A percentile compares a stretch with the other conserved stretches of the same genome.
phyloP scores from a whole-genome alignment of 1,140 invertebrate genomes.

The Drosophila ambigua region DNA sequence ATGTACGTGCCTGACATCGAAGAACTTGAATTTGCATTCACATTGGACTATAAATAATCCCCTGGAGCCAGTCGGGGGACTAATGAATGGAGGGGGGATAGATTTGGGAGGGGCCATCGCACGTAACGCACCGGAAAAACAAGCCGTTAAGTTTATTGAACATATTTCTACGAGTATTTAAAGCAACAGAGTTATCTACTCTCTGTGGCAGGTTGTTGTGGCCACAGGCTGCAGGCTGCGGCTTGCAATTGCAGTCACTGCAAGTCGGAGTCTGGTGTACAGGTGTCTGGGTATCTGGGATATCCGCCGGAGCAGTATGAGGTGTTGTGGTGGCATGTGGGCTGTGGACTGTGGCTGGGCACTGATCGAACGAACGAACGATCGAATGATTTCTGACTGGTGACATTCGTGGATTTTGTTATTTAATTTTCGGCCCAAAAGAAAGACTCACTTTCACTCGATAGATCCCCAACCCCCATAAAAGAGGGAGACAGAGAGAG shows the following conservation, averaged over 20 bases:
- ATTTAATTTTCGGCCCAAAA: constrained; percentile 46
- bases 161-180: constrained; percentile 47
- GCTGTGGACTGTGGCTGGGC: constrained; percentile 18
- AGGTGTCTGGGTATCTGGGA: constrained; percentile 17
- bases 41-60: constrained; percentile 27
- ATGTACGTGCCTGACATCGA: constrained; percentile 58
- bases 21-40: constrained; percentile 66
- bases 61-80: no score
- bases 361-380: constrained; percentile 22
- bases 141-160: constrained; percentile 74
- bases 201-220: not conserved
- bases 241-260: not conserved
- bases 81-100: constrained; percentile 1
- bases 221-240: constrained; percentile 3
- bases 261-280: constrained; percentile 12
- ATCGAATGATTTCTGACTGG: constrained; percentile 8
- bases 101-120: constrained; percentile 25
- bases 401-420: constrained; percentile 57
- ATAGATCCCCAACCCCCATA: not conserved
- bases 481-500: not conserved
- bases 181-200: constrained; percentile 35
- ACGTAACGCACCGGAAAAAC: constrained; percentile 78
- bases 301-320: constrained; percentile 37
- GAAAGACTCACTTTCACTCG: constrained; percentile 65
- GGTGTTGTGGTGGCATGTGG: constrained; percentile 26